Percentiles rank a stretch among this genome's conserved stretches.
Evolutionary conservation across 2,888 invertebrate genomes (phyloP).

Genomic region (Stenchaetothrips biformis): DNA sequence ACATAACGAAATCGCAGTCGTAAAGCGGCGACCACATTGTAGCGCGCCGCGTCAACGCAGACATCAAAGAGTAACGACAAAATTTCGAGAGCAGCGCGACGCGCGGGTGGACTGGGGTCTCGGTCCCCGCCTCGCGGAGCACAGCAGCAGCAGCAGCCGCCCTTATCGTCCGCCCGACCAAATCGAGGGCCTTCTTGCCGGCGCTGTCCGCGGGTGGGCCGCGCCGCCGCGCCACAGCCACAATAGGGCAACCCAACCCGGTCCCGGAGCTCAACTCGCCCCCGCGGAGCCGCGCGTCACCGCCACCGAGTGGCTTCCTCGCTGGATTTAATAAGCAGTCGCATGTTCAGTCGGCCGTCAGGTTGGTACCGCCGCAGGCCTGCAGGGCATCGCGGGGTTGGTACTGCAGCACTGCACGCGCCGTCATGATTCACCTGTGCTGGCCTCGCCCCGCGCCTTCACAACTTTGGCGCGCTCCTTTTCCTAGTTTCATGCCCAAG

Average conservation of each 20-base stretch:
- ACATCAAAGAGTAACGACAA: neutral
- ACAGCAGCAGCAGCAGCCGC: neutral
- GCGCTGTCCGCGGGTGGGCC: neutral
- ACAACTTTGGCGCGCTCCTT: too few species aligned
- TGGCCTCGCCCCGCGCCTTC: too few species aligned
- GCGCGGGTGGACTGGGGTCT: neutral
- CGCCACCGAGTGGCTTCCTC: too few species aligned
- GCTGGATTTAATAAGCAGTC: too few species aligned
- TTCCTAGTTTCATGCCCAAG: too few species aligned
- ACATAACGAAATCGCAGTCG: neutral
- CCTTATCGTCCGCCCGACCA: neutral
- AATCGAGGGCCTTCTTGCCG: too few species aligned
- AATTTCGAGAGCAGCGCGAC: neutral
- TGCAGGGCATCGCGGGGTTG: neutral
- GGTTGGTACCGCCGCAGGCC: neutral
- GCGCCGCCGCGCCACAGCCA: neutral
- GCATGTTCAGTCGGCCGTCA: too few species aligned
- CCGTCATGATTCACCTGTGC: neutral
- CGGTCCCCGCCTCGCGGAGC: neutral
- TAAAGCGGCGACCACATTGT: slow-evolving; percentile 1
- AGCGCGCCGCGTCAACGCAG: neutral
- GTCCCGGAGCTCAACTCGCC: neutral
- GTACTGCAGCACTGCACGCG: neutral
- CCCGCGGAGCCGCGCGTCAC: neutral
- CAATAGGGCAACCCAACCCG: neutral